Evolutionary conservation across 2,113 vertebrate genomes (phyloP).

Genomic region (Amblyopsis rosae): DNA sequence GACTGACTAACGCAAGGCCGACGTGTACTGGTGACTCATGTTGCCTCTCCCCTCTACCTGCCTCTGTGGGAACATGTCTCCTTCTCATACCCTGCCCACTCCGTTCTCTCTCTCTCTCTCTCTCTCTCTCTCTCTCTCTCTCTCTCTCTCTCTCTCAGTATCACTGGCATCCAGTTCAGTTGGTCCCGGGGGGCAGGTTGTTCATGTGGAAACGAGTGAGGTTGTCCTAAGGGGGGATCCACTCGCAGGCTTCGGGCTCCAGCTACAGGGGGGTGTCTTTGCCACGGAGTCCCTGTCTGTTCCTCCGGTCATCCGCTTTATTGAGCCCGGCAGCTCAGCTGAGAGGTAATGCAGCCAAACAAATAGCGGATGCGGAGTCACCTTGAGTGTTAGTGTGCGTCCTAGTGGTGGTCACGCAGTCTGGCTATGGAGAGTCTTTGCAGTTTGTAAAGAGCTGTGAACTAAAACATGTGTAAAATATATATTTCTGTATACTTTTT

Average conservation of each 20-base stretch:
- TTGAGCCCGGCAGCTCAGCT: constrained; percentile 94
- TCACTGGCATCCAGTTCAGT: constrained; percentile 92
- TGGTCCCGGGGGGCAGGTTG: constrained; percentile 93
- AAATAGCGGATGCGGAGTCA: constrained; percentile 47
- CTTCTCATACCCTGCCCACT: constrained; percentile 18
- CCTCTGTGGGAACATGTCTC: constrained; percentile 32
- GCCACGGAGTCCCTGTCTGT: constrained; percentile 92
- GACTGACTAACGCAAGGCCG: constrained; percentile 42
- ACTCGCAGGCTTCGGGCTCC: constrained; percentile 93
- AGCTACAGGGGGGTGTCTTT: constrained; percentile 97
- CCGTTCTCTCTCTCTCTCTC: constrained; percentile 6
- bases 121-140: background rate
- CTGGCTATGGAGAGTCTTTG: background rate
- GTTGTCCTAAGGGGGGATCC: constrained; percentile 91
- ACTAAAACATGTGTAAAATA: too few species aligned
- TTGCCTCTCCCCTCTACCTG: constrained; percentile 6
- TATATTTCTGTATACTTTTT: too few species aligned
- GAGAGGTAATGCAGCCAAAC: constrained; percentile 83
- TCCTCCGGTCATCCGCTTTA: constrained; percentile 91
- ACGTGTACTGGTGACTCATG: constrained; percentile 47
- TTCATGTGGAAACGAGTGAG: constrained; percentile 91
- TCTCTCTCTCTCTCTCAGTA: constrained; percentile 71
- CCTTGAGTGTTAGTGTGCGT: constrained; percentile 39
- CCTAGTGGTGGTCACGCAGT: constrained; percentile 42
- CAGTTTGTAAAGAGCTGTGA: background rate